Base-by-base conservation (phyloP, 2,888 invertebrate genomes). In the Lasius platythorax region DNA sequence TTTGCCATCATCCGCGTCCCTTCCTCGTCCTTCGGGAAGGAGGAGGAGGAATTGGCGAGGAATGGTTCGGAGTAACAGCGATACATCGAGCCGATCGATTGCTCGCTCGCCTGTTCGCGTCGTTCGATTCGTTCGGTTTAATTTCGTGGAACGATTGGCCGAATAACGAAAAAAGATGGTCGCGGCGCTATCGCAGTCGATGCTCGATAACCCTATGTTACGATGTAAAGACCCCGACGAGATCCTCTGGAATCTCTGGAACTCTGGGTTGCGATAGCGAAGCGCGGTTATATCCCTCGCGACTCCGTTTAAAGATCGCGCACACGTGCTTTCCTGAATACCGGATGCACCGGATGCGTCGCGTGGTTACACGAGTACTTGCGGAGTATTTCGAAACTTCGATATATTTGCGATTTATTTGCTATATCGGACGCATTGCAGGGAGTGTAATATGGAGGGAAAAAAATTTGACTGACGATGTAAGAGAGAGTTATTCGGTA, bases 121-220 rank as follows among this genome's bases (percentile, higher is more conserved):
- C 30, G 28, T 63, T 46, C 18, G n/a, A 4, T 40, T 70, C 58
- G 85, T 85, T 89, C 84, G 40, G 50, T 88, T 85, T 85, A 87
- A 89, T 90, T 91, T 82, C 81, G 58, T 70, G 63, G 75, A 84
- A 90, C 73, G 81, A 68, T 46, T 76, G 72, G 18, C 64, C 66
- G 58, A 37, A 37, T 3, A 23, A 11, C 12, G 12, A 30, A 33
- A 43, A 53, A 50, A 53, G 58, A 78, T 70, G 23, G 23, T 33
- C n/a, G 11, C 68, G 23, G 23, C 23, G 28, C 28, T 66, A 56
- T 58, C 43, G 15, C 15, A 33, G 30, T 12, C 12, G 72, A 46
- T 33, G 30, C 33, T 40, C 56, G 67, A 78, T 58, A 78, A 78
- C 18, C 18, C 28, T 40, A n/a, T 28, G 30, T 11, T 30, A 23